Percentiles rank a stretch among this genome's conserved stretches.
phyloP scores from a whole-genome alignment of 2,888 invertebrate genomes.

The Encarsia formosa region DNA sequence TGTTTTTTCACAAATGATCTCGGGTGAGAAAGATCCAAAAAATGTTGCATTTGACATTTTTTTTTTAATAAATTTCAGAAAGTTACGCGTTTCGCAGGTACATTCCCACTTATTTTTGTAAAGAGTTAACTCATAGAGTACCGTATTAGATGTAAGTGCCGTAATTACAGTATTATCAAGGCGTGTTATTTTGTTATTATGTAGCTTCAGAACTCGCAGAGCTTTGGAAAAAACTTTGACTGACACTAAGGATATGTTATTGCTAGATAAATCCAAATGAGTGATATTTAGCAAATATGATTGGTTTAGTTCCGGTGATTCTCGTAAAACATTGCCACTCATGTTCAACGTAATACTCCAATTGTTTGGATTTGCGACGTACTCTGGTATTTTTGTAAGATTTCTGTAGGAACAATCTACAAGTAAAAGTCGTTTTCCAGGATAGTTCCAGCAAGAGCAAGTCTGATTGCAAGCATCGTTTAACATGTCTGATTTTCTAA shows the following conservation, averaged over 20 bases:
- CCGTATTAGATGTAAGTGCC: too few species aligned
- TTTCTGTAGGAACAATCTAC: conserved; percentile 56
- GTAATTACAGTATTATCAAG: neutral
- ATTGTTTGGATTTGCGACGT: conserved; percentile 33
- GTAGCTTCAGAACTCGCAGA: conserved; percentile 10
- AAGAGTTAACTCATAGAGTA: conserved; percentile 52
- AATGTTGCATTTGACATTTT: too few species aligned
- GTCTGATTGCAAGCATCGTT: conserved; percentile 18
- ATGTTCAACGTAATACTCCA: conserved; percentile 50
- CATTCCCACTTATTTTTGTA: conserved; percentile 67
- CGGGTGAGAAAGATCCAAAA: too few species aligned
- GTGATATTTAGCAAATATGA: conserved; percentile 54
- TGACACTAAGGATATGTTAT: conserved; percentile 39
- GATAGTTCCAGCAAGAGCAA: conserved; percentile 56
- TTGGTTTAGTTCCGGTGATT: conserved; percentile 42
- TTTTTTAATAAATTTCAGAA: too few species aligned
- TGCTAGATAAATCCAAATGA: conserved; percentile 53
- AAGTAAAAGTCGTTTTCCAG: conserved; percentile 50
- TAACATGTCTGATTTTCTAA: conserved; percentile 38
- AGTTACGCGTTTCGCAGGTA: conserved; percentile 60
- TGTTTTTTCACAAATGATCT: conserved; percentile 8
- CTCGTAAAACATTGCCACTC: conserved; percentile 49
- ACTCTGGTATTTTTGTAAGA: conserved; percentile 51
- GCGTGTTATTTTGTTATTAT: conserved; percentile 11
- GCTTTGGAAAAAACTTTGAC: neutral